These are phyloP conservation scores for Paracentrotus lividus DNA, from an alignment of 53 echinoderm and acorn worm genomes.

Conservation along the genomic window DNA sequence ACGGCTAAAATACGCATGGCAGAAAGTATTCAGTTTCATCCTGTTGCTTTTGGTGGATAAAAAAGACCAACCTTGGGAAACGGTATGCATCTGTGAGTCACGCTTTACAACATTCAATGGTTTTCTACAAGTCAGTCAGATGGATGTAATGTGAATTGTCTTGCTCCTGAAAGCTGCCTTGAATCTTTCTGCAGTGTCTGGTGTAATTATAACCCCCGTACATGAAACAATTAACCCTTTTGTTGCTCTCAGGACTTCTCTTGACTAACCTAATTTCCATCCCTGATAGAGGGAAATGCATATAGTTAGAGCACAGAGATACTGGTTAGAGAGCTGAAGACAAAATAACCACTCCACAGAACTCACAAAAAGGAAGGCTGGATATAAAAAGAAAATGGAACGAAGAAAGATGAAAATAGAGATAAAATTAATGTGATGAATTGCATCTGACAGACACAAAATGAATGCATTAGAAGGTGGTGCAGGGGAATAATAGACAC, in stretches of 20 bases:
- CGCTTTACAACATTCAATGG: not conserved
- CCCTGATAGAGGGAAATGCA: not conserved
- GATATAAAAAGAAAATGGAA: not conserved
- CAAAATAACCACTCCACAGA: not conserved
- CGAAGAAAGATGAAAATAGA: not conserved
- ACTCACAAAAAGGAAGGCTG: conserved; percentile 17
- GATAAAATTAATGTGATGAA: not conserved
- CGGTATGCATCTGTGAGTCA: conserved; percentile 20
- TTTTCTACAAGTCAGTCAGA: not conserved
- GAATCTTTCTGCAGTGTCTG: not conserved
- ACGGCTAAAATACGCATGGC: conserved; percentile 4
- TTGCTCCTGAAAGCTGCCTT: not conserved
- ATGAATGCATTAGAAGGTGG: not conserved
- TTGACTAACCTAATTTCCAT: conserved; percentile 15
- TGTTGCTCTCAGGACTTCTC: not conserved
- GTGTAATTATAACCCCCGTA: not conserved
- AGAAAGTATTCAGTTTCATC: conserved; percentile 15
- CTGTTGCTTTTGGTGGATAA: not conserved
- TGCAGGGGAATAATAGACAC: not conserved
- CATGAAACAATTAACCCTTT: not conserved
- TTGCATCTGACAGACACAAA: not conserved
- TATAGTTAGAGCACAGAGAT: no score
- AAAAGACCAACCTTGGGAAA: conserved; percentile 9
- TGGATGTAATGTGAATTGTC: not conserved
- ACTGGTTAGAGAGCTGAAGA: not conserved